phyloP scores from a whole-genome alignment of 2,113 vertebrate genomes.

The Misgurnus mizolepis region DNA sequence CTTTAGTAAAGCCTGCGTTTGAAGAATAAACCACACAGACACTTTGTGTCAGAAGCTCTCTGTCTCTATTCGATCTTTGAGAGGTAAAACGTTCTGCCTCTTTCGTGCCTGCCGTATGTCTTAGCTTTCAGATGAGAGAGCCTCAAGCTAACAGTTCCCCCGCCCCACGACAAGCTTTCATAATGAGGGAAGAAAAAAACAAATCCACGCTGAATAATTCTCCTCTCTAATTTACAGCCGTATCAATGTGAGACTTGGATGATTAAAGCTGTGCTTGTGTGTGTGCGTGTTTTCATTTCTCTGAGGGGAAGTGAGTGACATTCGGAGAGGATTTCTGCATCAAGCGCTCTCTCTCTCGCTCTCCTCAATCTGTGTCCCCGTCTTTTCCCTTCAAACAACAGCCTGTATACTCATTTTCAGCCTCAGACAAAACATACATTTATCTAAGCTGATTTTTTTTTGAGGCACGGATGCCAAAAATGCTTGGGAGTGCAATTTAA shows the following conservation, averaged over 20 bases:
- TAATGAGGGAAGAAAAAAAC: constrained; percentile 51
- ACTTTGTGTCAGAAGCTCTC: constrained; percentile 56
- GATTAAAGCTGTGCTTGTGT: constrained; percentile 48
- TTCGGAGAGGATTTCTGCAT: constrained; percentile 27
- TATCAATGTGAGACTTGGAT: constrained; percentile 54
- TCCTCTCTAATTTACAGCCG: constrained; percentile 62
- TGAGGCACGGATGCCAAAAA: constrained; percentile 30
- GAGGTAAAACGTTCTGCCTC: constrained; percentile 49
- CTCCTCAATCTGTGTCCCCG: not conserved
- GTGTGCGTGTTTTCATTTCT: constrained; percentile 44
- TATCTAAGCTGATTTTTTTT: constrained; percentile 26
- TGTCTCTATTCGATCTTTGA: constrained; percentile 60
- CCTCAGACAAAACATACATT: constrained; percentile 47
- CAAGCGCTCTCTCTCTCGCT: constrained; percentile 23
- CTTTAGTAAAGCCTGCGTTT: constrained; percentile 55
- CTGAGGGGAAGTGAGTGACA: constrained; percentile 44
- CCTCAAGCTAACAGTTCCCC: constrained; percentile 46
- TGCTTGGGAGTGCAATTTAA: constrained; percentile 4
- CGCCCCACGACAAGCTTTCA: constrained; percentile 56
- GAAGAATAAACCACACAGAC: constrained; percentile 58
- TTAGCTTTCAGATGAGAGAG: constrained; percentile 40
- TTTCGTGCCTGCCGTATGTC: constrained; percentile 28
- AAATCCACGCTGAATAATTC: constrained; percentile 59
- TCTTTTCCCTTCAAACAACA: not conserved
- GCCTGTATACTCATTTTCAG: constrained; percentile 23